These are phyloP conservation scores for Catalaphyllia jardinei DNA, from an alignment of 64 coral and sea anemone genomes.

Conservation along the genomic window DNA sequence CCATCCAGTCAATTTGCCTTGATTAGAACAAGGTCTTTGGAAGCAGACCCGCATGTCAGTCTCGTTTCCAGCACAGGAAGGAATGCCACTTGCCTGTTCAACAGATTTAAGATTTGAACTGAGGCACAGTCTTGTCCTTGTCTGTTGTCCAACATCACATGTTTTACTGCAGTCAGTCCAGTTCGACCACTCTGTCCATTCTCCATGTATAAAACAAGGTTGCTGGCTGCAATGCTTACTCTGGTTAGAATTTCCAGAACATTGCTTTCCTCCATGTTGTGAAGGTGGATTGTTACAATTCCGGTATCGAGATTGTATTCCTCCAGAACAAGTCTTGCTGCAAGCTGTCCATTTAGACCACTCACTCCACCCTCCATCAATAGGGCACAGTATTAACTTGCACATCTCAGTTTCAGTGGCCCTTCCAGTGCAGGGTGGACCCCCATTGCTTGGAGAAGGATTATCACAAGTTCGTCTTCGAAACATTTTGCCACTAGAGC, in stretches of 20 bases:
- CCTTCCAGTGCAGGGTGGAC: conserved; percentile 55
- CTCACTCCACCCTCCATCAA: conserved; percentile 44
- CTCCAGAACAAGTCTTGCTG: conserved; percentile 60
- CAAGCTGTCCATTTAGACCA: conserved; percentile 79
- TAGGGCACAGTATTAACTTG: conserved; percentile 30
- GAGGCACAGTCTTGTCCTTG: conserved; percentile 57
- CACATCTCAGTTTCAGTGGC: conserved; percentile 39
- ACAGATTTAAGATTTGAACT: background rate
- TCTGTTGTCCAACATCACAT: conserved; percentile 69
- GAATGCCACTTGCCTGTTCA: background rate
- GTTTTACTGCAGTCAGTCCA: conserved; percentile 69
- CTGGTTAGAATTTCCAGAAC: conserved; percentile 43
- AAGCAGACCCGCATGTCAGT: conserved; percentile 65
- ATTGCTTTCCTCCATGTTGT: conserved; percentile 28
- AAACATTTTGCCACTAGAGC: conserved; percentile 35
- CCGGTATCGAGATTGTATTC: conserved; percentile 49
- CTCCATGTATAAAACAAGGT: conserved; percentile 38
- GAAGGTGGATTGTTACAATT: conserved; percentile 27
- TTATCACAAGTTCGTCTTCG: conserved; percentile 61
- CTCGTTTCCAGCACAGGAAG: conserved; percentile 22
- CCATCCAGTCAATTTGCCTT: conserved; percentile 49
- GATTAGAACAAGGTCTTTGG: conserved; percentile 36
- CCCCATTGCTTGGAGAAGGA: conserved; percentile 41
- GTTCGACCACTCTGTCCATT: conserved; percentile 72
- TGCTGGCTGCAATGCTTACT: conserved; percentile 61